A percentile compares a stretch with the other conserved stretches of the same genome.
phyloP scores from a whole-genome alignment of 2,888 invertebrate genomes.

The Falcaria lacertinaria region DNA sequence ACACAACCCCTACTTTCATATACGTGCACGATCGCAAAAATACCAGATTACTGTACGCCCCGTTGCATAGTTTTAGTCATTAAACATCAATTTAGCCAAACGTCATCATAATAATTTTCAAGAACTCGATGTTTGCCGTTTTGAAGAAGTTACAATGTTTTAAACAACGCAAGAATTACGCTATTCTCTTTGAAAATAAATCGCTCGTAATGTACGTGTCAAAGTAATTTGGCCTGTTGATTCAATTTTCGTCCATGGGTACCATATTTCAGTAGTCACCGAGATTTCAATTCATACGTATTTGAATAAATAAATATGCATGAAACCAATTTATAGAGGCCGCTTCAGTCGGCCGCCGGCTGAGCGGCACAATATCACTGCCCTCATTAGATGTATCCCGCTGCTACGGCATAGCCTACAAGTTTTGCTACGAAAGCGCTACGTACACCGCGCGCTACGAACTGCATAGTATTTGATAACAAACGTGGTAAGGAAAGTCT shows the following conservation, averaged over 20 bases:
- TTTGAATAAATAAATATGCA: conserved; percentile 81
- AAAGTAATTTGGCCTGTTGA: conserved; percentile 65
- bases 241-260: conserved; percentile 65
- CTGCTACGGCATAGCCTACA: conserved; percentile 49
- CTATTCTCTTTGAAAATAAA: conserved; percentile 18
- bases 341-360: conserved; percentile 44
- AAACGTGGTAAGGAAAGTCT: too few species aligned
- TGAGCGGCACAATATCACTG: conserved; percentile 62
- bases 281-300: conserved; percentile 78
- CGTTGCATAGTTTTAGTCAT: conserved; percentile 52
- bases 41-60: conserved; percentile 33
- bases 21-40: conserved; percentile 23
- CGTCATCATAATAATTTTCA: conserved; percentile 43
- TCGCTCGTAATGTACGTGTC: conserved; percentile 33
- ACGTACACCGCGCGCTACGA: conserved; percentile 40
- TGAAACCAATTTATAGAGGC: conserved; percentile 78
- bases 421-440: conserved; percentile 49
- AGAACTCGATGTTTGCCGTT: conserved; percentile 42
- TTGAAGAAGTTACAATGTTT: conserved; percentile 34
- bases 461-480: conserved; percentile 25
- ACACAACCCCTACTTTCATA: conserved; percentile 37
- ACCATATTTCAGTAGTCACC: conserved; percentile 72
- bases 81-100: conserved; percentile 50
- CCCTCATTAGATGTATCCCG: conserved; percentile 66
- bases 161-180: conserved; percentile 34